Evolutionary conservation across 2,113 vertebrate genomes (phyloP), one percentile per base, ranked within the genome.

Genomic region (Emydura subglobosa): DNA sequence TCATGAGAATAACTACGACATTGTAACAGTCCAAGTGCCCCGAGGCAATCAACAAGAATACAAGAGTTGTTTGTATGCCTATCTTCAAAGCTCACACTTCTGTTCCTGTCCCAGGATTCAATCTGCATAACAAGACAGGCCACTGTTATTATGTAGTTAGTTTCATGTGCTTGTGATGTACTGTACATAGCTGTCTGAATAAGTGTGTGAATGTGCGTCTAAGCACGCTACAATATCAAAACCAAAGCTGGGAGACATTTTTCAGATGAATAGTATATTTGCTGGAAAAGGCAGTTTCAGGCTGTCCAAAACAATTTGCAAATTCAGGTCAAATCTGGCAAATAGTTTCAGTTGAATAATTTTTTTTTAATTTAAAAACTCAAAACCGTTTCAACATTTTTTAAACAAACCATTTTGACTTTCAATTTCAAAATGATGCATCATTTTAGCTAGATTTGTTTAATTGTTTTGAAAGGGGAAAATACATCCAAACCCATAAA

Each of bases 1-100:
- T 82, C 92, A 88, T 76, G 84, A 79, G 91, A 94, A 88, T 27
- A 94, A 74, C 65, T 79, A 93, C 94, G 54, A n/a, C 13, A 74
- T 85, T 86, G 91, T 65, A 72, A 19, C 22, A 93, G 72, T 31
- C 34, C 49, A 87, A n/a, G 86, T 29, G 42, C 89, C 47, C 53
- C 24, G 42, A 34, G 39, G 53, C 65, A 91, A 54, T 4, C 54
- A 61, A 47, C 12, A 89, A 81, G 65, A 83, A 86, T 82, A 87
- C 72, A 91, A 50, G 44, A 53, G 19, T 53, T 50, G 79, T n/a
- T 59, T 92, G 81, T 79, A 44, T 9, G 49, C 5, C 81, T 10
- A 44, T 85, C 85, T 91, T 86, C 86, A 86, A 27, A 59, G 39
- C 81, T 42, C 74, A 55, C n/a, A 19, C 8, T 54, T 78, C 65